Base-by-base conservation (phyloP, 1,140 invertebrate genomes). In the Glomeris maerens region DNA sequence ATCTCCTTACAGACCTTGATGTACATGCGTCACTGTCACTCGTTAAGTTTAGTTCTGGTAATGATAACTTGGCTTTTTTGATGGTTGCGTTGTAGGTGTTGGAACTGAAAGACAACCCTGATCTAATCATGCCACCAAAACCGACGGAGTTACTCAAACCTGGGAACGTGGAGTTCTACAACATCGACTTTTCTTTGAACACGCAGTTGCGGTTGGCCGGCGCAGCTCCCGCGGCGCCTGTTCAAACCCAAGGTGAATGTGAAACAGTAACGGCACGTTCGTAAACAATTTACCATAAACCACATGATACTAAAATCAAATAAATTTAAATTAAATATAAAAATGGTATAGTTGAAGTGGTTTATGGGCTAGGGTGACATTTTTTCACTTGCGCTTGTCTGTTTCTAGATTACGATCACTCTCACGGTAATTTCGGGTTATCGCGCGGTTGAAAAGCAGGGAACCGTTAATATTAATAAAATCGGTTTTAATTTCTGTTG, bases 141-240 rank as follows among this genome's bases (percentile, higher is more conserved):
- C 94, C 91, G 0, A 78, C 74, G 2, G 64, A 67, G 26, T 57
- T 78, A n/a, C 76, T 80, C 56, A 75, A 78, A 57, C 83, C 84
- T 2, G 76, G 80, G n/a, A 87, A 86, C 2, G 60, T 59, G 20
- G 83, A 95, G 64, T 98, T 88, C 72, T 99, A 98, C 66, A 98
- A 98, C 59, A 95, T 99, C 49, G 95, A 99, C 69, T 99, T 98
- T 72, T 96, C 92, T 0, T 72, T 99, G 23, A 88, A 92, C 72
- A 87, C 87, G 63, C 93, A 98, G 62, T 64, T 98, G 23, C 72
- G 89, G 52, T 66, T 96, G 50, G 94, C 93, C 44, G 94, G 93
- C 1, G 92, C 92, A 10, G 80, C 80, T 47, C 78, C 88, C 22
- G 78, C 84, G 17, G 75, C 78, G 28, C 78, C 84, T 23, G 70